Percentiles rank a stretch among this genome's conserved stretches.
These are phyloP conservation scores for Chaetops frenatus DNA, from an alignment of 2,113 vertebrate genomes.

Conservation along the genomic window DNA sequence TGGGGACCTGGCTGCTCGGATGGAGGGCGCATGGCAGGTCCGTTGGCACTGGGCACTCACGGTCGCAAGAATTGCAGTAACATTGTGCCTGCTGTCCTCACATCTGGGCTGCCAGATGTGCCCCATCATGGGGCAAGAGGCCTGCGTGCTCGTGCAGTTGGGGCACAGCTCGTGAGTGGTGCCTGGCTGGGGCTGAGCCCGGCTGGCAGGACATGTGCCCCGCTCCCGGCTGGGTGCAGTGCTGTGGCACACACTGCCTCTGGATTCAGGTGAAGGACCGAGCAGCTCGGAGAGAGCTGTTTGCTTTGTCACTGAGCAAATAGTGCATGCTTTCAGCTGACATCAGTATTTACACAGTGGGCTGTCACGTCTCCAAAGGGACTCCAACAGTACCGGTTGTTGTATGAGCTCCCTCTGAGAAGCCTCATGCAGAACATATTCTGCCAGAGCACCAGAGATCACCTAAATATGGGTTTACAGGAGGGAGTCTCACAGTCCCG, in stretches of 20 bases:
- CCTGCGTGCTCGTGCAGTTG: background rate
- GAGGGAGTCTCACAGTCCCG: rapidly evolving
- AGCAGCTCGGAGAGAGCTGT: background rate
- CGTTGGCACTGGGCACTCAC: rapidly evolving
- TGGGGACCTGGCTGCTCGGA: background rate
- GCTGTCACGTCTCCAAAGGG: background rate
- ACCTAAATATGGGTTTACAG: rapidly evolving
- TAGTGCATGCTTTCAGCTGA: rapidly evolving
- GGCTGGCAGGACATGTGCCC: rapidly evolving
- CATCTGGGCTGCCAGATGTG: background rate
- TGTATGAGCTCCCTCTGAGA: background rate
- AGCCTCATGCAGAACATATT: background rate
- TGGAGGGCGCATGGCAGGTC: rapidly evolving
- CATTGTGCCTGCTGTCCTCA: background rate
- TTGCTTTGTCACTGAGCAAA: background rate
- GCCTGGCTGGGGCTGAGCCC: too few species aligned
- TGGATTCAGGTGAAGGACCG: background rate
- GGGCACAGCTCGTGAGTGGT: background rate
- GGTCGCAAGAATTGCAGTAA: rapidly evolving
- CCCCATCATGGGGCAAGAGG: rapidly evolving
- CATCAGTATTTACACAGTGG: background rate
- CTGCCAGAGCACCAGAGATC: rapidly evolving
- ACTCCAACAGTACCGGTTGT: background rate
- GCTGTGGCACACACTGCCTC: rapidly evolving
- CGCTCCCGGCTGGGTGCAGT: rapidly evolving